phyloP scores from a whole-genome alignment of 2,888 invertebrate genomes.

The Frankliniella fusca region DNA sequence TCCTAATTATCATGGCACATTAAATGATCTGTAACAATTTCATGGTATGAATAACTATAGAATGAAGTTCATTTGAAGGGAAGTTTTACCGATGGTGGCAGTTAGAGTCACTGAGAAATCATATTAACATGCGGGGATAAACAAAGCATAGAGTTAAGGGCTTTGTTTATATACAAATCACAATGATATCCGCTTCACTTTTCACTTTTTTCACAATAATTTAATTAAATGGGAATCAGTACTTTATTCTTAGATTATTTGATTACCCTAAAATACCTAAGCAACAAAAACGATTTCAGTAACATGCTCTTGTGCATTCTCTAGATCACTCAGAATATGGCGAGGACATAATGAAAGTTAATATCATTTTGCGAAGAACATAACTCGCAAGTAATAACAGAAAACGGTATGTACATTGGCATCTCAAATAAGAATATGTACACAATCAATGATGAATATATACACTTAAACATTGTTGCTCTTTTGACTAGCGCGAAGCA shows the following conservation, averaged over 20 bases:
- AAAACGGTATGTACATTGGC: slow-evolving; percentile 20
- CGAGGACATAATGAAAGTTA: slow-evolving; percentile 11
- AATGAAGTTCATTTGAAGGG: not conserved
- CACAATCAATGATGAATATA: not conserved
- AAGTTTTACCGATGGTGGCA: no score
- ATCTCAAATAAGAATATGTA: not conserved
- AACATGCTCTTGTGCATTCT: slow-evolving; percentile 21
- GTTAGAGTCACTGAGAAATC: not conserved
- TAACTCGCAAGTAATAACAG: not conserved
- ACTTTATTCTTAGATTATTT: slow-evolving; percentile 12
- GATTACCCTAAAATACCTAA: not conserved
- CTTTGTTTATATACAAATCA: slow-evolving; percentile 6
- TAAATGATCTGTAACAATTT: not conserved
- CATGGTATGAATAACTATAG: not conserved
- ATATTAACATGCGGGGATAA: not conserved
- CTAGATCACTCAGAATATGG: slow-evolving; percentile 22
- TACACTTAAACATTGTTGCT: slow-evolving; percentile 16
- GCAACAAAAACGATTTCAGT: not conserved
- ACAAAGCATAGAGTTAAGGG: not conserved
- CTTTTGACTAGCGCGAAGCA: slow-evolving; percentile 22
- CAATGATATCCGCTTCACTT: not conserved
- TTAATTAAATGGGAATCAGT: slow-evolving; percentile 18
- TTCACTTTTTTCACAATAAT: not conserved
- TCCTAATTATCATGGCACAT: slow-evolving; percentile 7
- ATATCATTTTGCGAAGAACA: slow-evolving; percentile 13